Evolutionary conservation across 1,140 invertebrate genomes (phyloP).

Genomic region (Macrobrachium rosenbergii): DNA sequence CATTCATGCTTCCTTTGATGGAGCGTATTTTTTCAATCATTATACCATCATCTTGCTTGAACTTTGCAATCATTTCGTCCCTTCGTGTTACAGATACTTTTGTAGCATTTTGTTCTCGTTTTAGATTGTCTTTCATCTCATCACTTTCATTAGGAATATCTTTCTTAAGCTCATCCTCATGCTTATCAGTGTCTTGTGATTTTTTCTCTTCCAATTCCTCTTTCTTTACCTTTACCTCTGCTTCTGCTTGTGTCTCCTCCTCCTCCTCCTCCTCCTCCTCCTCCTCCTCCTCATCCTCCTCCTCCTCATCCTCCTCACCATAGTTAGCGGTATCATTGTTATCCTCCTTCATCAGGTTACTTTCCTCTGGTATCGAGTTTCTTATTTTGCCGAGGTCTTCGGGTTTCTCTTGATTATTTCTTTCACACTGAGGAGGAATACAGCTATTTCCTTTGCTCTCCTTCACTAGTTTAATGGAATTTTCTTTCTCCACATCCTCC

Average conservation of each 20-base stretch:
- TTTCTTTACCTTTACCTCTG: background rate
- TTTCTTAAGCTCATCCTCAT: background rate
- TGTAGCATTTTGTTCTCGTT: background rate
- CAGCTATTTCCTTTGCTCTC: background rate
- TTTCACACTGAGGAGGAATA: background rate
- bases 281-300: background rate
- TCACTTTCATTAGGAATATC: no score
- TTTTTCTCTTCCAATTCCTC: background rate
- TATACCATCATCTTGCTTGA: conserved; percentile 37
- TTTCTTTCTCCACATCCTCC: background rate
- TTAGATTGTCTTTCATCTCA: background rate
- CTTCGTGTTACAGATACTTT: background rate
- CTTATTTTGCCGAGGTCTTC: no score
- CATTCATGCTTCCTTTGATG: background rate
- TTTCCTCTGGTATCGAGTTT: background rate
- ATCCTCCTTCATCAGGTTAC: background rate
- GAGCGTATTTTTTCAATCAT: conserved; percentile 42
- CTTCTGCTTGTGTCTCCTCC: background rate
- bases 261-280: conserved; percentile 2
- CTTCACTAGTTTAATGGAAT: background rate
- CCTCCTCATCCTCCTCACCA: background rate
- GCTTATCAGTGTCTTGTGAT: background rate
- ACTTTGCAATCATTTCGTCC: conserved; percentile 32
- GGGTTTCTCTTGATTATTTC: background rate
- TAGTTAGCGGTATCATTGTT: background rate